Conservation (phyloP, 2,888 invertebrate species). For the Acanthosepion pharaonis region DNA sequence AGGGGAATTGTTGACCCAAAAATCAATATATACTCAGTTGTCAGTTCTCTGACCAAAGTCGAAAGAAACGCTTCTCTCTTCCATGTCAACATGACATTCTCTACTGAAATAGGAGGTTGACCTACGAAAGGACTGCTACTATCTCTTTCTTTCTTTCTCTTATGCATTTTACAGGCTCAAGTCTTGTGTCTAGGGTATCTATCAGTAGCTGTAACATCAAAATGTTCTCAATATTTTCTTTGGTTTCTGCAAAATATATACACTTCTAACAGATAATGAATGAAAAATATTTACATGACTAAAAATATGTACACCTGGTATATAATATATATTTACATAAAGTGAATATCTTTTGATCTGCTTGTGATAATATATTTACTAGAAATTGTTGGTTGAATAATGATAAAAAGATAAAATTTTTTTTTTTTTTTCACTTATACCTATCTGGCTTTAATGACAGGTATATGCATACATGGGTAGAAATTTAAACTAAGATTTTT, state of each 20-base stretch:
- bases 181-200: background rate
- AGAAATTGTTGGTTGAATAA: no score
- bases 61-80: background rate
- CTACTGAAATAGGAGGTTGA: background rate
- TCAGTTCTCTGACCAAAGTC: conserved; percentile 33
- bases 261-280: background rate
- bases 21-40: conserved; percentile 33
- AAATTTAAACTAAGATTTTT: no score
- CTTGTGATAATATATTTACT: no score
- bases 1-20: background rate
- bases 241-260: background rate
- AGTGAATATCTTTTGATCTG: no score
- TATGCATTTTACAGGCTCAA: background rate
- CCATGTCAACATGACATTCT: background rate
- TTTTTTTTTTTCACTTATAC: no score
- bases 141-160: background rate
- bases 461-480: no score
- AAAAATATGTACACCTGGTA: background rate
- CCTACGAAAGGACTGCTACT: conserved; percentile 20
- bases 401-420: no score
- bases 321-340: background rate
- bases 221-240: background rate
- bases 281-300: background rate
- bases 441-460: no score
- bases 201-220: background rate